Base-by-base conservation (phyloP, 2,888 invertebrate genomes). In the Dorcus parallelipipedus region DNA sequence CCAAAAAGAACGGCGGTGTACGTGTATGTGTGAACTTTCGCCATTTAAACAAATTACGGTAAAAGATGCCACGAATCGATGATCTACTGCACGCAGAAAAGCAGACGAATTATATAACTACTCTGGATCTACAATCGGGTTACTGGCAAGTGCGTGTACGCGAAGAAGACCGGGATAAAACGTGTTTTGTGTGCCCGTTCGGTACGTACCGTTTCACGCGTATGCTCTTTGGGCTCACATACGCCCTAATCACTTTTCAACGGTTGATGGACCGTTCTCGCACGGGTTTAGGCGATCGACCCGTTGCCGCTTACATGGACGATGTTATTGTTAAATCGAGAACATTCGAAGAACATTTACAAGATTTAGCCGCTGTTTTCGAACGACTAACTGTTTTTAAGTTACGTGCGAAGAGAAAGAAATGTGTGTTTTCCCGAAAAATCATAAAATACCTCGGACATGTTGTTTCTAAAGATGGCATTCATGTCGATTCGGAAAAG, bases 51-150 rank as follows among this genome's bases (percentile, higher is more conserved):
- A 14, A 14, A 14, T 14, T 14, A 14, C 14, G 14, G 14, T 14
- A 14, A 14, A 14, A 14, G 14, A 14, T 14, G 14, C 14, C 14
- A 14, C 14, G 14, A 14, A 76, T 78, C 23, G 78, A 78, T 50
- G 77, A 78, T 17, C 57, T 76, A 23, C 51, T 78, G 5, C 74
- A 76, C 43, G 66, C 61, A 0, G 70, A 74, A 1, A 72, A 69
- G 56, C 60, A 58, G 6, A 71, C 57, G 10, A 38, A 26, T 9
- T 64, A 42, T 39, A 65, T 67, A 56, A 66, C 71, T 6, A 73
- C 73, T 0, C 51, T 78, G 2, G 75, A 77, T 51, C 62, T 78
- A 1, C 64, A 66, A 26, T 56, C 69, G n/a, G 76, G 14, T 1
- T 14, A 14, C 14, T 14, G 14, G 14, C 14, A 14, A 14, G 14